phyloP scores from a whole-genome alignment of 2,797 vertebrate species.

The Leucoraja ocellata region DNA sequence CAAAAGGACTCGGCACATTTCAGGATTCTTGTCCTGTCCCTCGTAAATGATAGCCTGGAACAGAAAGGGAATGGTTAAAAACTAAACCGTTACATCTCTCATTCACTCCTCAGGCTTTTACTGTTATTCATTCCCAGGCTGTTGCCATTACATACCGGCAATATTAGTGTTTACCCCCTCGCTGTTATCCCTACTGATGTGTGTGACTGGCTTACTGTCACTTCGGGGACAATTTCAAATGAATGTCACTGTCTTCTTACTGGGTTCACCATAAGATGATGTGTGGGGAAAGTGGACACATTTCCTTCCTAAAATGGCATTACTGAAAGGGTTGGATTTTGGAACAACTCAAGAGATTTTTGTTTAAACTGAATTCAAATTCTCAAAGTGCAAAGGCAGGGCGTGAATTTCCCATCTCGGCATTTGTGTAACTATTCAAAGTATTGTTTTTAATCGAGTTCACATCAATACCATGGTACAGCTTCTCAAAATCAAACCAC shows the following conservation, averaged over 20 bases:
- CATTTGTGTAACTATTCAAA: neutral
- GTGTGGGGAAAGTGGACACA: neutral
- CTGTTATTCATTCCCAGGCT: neutral
- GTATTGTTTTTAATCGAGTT: neutral
- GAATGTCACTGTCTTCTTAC: neutral
- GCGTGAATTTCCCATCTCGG: neutral
- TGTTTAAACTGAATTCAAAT: neutral
- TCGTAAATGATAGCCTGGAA: slow-evolving; percentile 86
- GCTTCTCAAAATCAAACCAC: neutral
- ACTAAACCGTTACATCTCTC: neutral
- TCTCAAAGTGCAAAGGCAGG: neutral
- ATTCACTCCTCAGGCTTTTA: neutral
- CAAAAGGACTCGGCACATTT: slow-evolving; percentile 92
- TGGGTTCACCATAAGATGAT: neutral
- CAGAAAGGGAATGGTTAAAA: slow-evolving; percentile 8
- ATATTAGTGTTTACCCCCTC: neutral
- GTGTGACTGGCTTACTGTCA: neutral
- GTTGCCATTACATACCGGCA: neutral
- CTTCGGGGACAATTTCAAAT: neutral
- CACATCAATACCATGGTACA: neutral
- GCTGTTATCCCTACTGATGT: neutral
- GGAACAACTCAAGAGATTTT: neutral
- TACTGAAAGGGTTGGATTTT: neutral
- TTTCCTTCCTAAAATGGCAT: neutral
- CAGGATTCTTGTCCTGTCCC: slow-evolving; percentile 95